These are phyloP conservation scores for Rotaria macrura DNA, from an alignment of 2,888 invertebrate genomes.

Conservation along the genomic window DNA sequence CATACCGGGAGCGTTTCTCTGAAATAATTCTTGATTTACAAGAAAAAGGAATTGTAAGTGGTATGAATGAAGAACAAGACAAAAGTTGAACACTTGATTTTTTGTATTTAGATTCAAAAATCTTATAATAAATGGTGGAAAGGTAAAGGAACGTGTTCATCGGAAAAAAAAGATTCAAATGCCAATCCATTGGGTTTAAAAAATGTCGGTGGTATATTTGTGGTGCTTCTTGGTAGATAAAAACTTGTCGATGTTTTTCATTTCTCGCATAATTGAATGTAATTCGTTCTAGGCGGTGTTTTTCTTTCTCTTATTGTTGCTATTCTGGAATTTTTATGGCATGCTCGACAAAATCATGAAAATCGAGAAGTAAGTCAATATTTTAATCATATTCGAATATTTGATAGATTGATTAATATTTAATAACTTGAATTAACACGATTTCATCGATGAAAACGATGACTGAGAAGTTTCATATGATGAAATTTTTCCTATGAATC, in stretches of 20 bases:
- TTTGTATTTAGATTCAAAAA: slow-evolving; percentile 48
- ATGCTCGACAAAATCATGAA: not conserved
- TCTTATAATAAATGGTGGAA: slow-evolving; percentile 98
- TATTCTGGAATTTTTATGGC: not conserved
- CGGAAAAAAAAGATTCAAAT: slow-evolving; percentile 66
- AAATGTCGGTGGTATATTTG: slow-evolving; percentile 31
- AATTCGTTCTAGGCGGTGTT: not conserved
- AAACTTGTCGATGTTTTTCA: no score
- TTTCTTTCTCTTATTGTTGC: not conserved
- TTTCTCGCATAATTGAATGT: no score
- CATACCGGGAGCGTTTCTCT: slow-evolving; percentile 89
- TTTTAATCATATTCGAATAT: no score
- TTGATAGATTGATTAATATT: no score
- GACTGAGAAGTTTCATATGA: no score
- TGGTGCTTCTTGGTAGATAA: not conserved
- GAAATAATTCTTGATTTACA: slow-evolving; percentile 83
- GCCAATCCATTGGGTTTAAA: slow-evolving; percentile 29
- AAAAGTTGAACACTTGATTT: no score
- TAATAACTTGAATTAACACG: no score
- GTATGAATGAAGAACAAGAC: no score
- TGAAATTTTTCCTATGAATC: no score
- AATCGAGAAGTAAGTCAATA: not conserved
- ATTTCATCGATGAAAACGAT: no score
- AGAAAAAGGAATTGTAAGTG: slow-evolving; percentile 62
- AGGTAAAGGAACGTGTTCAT: slow-evolving; percentile 60